Base-by-base conservation (phyloP, 2,888 invertebrate species). In the Dryobota labecula region DNA sequence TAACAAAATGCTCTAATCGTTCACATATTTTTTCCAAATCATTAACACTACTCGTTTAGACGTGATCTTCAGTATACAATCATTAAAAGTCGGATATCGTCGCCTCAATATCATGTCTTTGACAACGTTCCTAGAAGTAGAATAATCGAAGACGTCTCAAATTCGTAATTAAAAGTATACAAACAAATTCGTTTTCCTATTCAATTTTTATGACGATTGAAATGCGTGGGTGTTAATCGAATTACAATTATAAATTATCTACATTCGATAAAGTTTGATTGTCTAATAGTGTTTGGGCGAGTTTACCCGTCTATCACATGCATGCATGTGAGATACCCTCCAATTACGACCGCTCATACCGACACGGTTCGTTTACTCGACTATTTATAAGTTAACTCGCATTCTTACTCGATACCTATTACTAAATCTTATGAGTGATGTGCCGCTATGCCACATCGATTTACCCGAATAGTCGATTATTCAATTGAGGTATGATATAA, bases 331-430 rank as follows among this genome's bases (percentile, higher is more conserved):
- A 73, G 80, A 71, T 74, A 74, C 70, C 70, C 77, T 73, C 64
- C 84, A 79, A 81, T 84, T 83, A 83, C 66, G 53, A 66, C 18
- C 79, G 45, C 79, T 82, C 72, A 73, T 76, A 77, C 70, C 60
- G 77, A 78, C 75, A 84, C 66, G 83, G 79, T 79, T 74, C 84
- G 74, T 76, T 83, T 80, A 78, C 33, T 81, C 73, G 71, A 73
- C 72, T 79, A 75, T 83, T 83, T 84, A 81, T 76, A 79, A 73
- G 78, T 81, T 81, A 84, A 76, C 76, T 69, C 54, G 69, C 68
- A 84, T 80, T 80, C 72, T 62, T 68, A 70, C 60, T 60, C 65
- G 61, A 72, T 68, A 68, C 63, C 38, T 56, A 56, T 64, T 66
- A 79, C 69, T 49, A 64, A 63, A 76, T 64, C 51, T 38, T 45